These are phyloP conservation scores for Petroica traversi DNA, from an alignment of 2,113 vertebrate species.

Conservation along the genomic window DNA sequence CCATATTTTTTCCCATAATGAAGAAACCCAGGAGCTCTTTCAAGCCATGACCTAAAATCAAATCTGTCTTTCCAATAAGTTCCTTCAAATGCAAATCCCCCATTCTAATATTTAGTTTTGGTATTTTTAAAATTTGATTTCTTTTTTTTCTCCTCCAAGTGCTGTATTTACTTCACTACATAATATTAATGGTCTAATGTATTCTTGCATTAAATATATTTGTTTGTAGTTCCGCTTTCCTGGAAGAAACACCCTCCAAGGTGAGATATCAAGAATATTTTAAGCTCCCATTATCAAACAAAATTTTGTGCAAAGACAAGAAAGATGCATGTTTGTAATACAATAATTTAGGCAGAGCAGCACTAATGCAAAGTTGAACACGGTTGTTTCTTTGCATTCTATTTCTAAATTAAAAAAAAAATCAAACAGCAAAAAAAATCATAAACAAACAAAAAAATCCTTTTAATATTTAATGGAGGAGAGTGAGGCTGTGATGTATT, in stretches of 20 bases:
- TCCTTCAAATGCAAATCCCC: background rate
- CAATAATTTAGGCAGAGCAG: background rate
- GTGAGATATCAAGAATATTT: background rate
- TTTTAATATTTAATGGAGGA: conserved; percentile 29
- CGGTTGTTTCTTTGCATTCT: background rate
- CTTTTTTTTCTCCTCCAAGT: accelerated
- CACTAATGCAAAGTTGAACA: background rate
- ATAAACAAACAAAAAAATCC: background rate
- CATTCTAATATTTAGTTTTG: background rate
- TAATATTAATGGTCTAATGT: background rate
- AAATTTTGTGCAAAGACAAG: background rate
- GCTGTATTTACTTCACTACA: background rate
- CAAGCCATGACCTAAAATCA: background rate
- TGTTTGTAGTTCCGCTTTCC: background rate
- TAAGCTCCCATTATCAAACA: background rate
- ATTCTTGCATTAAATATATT: background rate
- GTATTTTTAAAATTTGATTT: too few species aligned
- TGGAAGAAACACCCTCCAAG: background rate
- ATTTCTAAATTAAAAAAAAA: background rate
- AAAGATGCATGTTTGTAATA: background rate
- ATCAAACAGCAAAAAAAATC: background rate
- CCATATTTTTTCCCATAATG: background rate
- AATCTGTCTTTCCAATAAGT: background rate
- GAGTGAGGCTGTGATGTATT: background rate
- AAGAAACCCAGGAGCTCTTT: background rate